Evolutionary conservation across 2,888 invertebrate species (phyloP).

Genomic region (Ctenicera cuprea): DNA sequence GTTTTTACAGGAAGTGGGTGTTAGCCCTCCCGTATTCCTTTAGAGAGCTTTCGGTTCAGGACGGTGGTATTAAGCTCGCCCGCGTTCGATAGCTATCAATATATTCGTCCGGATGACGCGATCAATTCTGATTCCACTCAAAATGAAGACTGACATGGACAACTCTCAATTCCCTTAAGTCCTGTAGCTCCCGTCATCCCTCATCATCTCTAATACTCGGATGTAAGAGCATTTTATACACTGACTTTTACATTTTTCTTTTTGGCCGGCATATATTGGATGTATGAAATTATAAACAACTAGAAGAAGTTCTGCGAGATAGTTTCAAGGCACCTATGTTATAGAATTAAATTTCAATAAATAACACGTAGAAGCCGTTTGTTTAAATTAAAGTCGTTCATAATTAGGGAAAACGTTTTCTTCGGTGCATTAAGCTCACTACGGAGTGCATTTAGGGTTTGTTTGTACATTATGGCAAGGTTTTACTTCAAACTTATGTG

Average conservation of each 20-base stretch:
- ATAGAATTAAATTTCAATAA: background rate
- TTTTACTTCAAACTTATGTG: slow-evolving; percentile 33
- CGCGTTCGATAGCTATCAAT: slow-evolving; percentile 45
- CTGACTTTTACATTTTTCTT: slow-evolving; percentile 38
- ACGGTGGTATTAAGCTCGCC: slow-evolving; percentile 10
- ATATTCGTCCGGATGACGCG: slow-evolving; percentile 46
- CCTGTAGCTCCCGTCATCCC: slow-evolving; percentile 53
- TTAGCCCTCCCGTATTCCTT: slow-evolving; percentile 19
- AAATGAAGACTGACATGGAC: slow-evolving; percentile 54
- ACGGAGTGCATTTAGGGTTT: background rate
- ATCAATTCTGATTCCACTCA: slow-evolving; percentile 46
- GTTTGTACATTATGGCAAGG: slow-evolving; percentile 6
- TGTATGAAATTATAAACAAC: slow-evolving; percentile 5
- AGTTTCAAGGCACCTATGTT: background rate
- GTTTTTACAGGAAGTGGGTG: slow-evolving; percentile 31
- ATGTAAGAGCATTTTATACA: slow-evolving; percentile 23
- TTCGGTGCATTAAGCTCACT: slow-evolving; percentile 21
- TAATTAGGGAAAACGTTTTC: slow-evolving; percentile 18
- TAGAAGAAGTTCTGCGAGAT: background rate
- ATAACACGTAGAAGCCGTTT: background rate
- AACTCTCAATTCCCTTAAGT: slow-evolving; percentile 55
- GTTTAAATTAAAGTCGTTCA: background rate
- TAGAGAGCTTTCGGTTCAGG: slow-evolving; percentile 18
- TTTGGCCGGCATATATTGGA: slow-evolving; percentile 1
- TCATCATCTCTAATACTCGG: slow-evolving; percentile 50